Evolutionary conservation across 1,140 invertebrate species (phyloP), one percentile per base, ranked within the genome.

Genomic region (Euborellia annulipes): DNA sequence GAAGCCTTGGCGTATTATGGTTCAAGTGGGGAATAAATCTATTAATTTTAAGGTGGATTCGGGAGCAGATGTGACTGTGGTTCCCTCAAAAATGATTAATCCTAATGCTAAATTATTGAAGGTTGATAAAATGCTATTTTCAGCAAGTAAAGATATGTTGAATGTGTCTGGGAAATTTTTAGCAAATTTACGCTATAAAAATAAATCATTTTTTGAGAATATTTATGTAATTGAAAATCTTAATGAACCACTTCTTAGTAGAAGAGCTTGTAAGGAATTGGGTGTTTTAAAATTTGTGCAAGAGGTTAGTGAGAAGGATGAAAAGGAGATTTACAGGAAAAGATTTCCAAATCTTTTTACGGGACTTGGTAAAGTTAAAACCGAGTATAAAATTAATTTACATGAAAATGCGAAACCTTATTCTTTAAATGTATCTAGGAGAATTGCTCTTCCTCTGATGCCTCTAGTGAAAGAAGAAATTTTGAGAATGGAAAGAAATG

Each of bases 361-460:
- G 4, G 41, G 41, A 8, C 21, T 42, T 14, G 41, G 41, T 14
- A 17, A 4, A n/a, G 22, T 42, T n/a, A 42, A 42, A 20, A 23
- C 41, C 14, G 16, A 17, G 22, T 42, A 42, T 23, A 20, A 6
- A 20, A 42, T 42, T 14, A 18, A 42, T 19, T 20, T 42, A 14
- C 14, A 18, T 19, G 14, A 18, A 3, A n/a, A 42, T 20, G 9
- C 21, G 9, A 42, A 17, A 42, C 41, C 41, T 19, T 17, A 19
- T 40, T 38, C 47, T 16, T 20, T 52, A 18, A 43, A 47, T 4
- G 40, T 52, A 13, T 55, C 54, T 13, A 34, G 60, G 46, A 47
- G 48, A 39, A 50, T 58, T 39, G 54, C 60, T 16, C 52, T 62
- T n/a, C 51, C 59, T 11, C 46, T 60, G 16, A 22, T 51, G n/a